These are phyloP conservation scores for Cydia amplana DNA, from an alignment of 1,140 invertebrate species.

Conservation along the genomic window DNA sequence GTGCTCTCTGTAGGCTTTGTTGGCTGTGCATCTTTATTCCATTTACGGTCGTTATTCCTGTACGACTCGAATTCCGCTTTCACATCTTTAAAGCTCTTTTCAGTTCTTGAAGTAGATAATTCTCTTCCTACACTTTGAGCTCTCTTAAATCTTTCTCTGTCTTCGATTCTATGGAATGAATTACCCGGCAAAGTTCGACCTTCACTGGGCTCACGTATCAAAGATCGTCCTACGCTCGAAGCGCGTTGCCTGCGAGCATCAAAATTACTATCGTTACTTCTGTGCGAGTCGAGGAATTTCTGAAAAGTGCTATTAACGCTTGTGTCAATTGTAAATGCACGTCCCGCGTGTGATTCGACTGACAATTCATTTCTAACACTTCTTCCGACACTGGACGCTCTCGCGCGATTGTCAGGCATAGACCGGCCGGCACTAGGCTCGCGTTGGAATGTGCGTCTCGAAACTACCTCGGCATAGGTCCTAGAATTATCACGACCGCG, in stretches of 20 bases:
- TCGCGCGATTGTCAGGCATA: conserved; percentile 37
- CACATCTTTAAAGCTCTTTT: conserved; percentile 58
- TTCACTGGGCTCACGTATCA: conserved; percentile 41
- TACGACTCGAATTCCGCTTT: conserved; percentile 64
- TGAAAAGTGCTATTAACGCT: conserved; percentile 63
- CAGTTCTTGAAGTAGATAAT: conserved; percentile 35
- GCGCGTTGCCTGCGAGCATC: conserved; percentile 59
- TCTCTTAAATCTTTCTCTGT: conserved; percentile 48
- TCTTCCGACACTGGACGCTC: conserved; percentile 37
- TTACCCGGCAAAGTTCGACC: conserved; percentile 32
- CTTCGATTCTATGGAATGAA: conserved; percentile 25
- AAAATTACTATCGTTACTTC: conserved; percentile 42
- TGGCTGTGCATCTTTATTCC: conserved; percentile 27
- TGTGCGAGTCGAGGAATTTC: conserved; percentile 39
- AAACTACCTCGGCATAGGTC: conserved; percentile 38
- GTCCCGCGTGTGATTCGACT: conserved; percentile 48
- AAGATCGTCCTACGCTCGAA: conserved; percentile 60
- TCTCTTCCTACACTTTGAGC: conserved; percentile 68
- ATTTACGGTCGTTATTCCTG: conserved; percentile 36
- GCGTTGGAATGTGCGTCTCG: conserved; percentile 40
- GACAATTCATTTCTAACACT: conserved; percentile 42
- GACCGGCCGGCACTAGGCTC: conserved; percentile 44
- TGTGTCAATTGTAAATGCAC: conserved; percentile 64
- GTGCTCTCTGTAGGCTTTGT: conserved; percentile 26
- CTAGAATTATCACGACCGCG: conserved; percentile 37